Evolutionary conservation across 1,140 invertebrate species (phyloP).

Genomic region (Littorina saxatilis): DNA sequence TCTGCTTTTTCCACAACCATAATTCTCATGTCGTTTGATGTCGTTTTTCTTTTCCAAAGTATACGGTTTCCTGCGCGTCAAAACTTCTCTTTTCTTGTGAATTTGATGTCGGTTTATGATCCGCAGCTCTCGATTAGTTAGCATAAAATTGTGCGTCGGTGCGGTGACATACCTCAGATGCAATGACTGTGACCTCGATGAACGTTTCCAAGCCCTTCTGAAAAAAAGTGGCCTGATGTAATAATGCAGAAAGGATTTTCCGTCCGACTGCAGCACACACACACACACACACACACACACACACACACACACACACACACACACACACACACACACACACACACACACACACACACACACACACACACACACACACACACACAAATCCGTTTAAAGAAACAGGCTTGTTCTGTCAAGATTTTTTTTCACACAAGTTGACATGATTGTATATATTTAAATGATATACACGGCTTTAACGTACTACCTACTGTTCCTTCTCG

Average conservation of each 20-base stretch:
- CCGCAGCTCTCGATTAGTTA: constrained; percentile 10
- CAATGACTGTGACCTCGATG: not conserved
- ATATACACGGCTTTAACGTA: too few relatives aligned
- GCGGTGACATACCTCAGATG: not conserved
- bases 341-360: too few relatives aligned
- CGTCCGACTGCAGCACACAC: not conserved
- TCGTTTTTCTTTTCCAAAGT: not conserved
- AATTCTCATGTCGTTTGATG: constrained; percentile 6
- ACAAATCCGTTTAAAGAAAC: too few relatives aligned
- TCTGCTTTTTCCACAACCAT: not conserved
- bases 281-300: too few relatives aligned
- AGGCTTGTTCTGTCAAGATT: too few relatives aligned
- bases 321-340: too few relatives aligned
- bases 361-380: too few relatives aligned
- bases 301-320: too few relatives aligned
- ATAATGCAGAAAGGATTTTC: constrained; percentile 18
- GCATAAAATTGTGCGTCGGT: not conserved
- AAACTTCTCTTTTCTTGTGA: not conserved
- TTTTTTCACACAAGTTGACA: too few relatives aligned
- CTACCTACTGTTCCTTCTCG: too few relatives aligned
- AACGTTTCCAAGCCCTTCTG: not conserved
- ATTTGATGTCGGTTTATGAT: not conserved
- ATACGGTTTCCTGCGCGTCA: not conserved
- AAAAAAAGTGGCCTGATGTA: not conserved
- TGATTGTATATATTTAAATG: too few relatives aligned